Percentiles rank a stretch among this genome's conserved stretches.
Conservation (phyloP, 2,797 vertebrate genomes). For the Hemitrygon akajei region DNA sequence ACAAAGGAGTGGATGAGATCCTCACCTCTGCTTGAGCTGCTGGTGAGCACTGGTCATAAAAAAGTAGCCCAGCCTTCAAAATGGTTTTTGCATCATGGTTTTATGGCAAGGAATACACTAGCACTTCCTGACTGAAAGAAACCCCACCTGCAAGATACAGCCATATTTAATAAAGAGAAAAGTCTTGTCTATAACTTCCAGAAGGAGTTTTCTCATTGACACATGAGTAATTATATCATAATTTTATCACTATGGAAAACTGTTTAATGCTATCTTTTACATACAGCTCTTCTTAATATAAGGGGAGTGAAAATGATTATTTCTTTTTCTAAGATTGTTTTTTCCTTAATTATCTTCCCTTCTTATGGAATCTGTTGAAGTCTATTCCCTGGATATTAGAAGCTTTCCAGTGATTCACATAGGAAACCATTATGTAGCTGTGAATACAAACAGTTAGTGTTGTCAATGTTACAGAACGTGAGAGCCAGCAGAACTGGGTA, state of each 20-base stretch:
- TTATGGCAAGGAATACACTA: too few species aligned
- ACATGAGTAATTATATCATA: not conserved
- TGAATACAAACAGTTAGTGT: not conserved
- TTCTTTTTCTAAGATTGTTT: not conserved
- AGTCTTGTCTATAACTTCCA: not conserved
- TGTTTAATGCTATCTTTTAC: not conserved
- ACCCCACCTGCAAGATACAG: too few species aligned
- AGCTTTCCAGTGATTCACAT: not conserved
- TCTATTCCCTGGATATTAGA: not conserved
- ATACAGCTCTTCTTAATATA: not conserved
- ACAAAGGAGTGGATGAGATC: too few species aligned
- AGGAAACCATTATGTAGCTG: not conserved
- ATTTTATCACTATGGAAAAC: not conserved
- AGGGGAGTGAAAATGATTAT: not conserved
- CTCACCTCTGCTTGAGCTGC: too few species aligned
- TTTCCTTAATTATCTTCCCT: not conserved
- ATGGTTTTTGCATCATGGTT: too few species aligned
- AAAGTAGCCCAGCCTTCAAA: too few species aligned
- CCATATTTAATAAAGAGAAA: not conserved
- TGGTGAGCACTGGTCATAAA: too few species aligned
- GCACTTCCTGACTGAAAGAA: too few species aligned
- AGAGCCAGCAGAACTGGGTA: not conserved
- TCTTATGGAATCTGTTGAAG: not conserved
- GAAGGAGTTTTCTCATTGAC: not conserved
- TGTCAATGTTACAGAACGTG: not conserved